Base-by-base conservation (phyloP, 2,113 vertebrate genomes). In the Grus americana region DNA sequence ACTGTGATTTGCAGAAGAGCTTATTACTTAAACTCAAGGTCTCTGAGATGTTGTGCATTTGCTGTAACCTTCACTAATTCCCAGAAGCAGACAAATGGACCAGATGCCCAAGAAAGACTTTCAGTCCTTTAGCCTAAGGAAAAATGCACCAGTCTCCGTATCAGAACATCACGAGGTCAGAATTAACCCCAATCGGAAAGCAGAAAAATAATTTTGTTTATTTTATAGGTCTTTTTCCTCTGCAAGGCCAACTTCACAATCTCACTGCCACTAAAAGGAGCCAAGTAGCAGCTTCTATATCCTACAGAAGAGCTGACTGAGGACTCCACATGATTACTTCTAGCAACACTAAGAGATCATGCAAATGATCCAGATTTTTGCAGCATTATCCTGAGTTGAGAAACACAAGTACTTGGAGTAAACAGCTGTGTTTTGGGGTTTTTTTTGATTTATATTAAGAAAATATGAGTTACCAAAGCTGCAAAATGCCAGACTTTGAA, bases 71-170 rank as follows among this genome's bases (percentile, higher is more conserved):
- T 86, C 49, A 55, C 6, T 47, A 16, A 72, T 54, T 83, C 49
- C 49, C 81, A 79, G 74, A 65, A 82, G 54, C 49, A 89, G 74
- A 7, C 49, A 89, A 85, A 88, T 19, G 59, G 54, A 87, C 20
- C 58, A 88, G 66, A 73, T 38, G 34, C 30, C 55, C 32, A 57
- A 24, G 27, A 89, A n/a, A 71, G n/a, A 81, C 36, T 75, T 80
- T 85, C 32, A 71, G 81, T 81, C 40, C 49, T 75, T 71, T 82
- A 91, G 86, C 78, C 79, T 72, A 70, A 81, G 62, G 85, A 85
- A 91, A 96, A 91, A 85, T 11, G 13, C 4, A 2, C 55, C 46
- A 75, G 38, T 44, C 29, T 86, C 4, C 0, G 15, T 50, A 88
- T 68, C 86, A 65, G 81, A 90, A 88, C 66, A 91, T 67, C 65